Evolutionary conservation across 2,888 invertebrate species (phyloP).

Genomic region (Barypeithes pellucidus): DNA sequence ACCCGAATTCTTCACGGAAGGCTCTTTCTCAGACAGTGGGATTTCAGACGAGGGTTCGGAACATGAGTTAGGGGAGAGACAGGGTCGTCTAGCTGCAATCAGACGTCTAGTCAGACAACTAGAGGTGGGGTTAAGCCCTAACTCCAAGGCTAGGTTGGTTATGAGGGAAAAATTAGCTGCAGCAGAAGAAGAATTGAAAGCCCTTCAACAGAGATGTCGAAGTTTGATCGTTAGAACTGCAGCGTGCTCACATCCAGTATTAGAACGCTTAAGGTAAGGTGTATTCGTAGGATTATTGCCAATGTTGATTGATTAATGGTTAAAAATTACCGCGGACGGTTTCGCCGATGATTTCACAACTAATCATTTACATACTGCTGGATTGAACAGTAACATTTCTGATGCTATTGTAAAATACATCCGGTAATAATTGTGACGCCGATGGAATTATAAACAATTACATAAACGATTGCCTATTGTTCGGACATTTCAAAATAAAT

Average conservation of each 20-base stretch:
- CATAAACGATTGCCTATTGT: constrained; percentile 35
- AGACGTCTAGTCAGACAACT: constrained; percentile 79
- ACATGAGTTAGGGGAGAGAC: constrained; percentile 79
- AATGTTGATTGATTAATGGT: not conserved
- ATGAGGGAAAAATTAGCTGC: constrained; percentile 82
- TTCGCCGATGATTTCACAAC: not conserved
- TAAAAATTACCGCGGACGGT: too few relatives aligned
- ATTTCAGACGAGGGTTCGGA: constrained; percentile 84
- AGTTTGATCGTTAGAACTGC: constrained; percentile 76
- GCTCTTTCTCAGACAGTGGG: constrained; percentile 85
- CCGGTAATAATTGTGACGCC: constrained; percentile 30
- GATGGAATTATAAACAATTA: constrained; percentile 29
- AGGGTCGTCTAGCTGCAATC: constrained; percentile 79
- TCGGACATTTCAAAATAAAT: constrained; percentile 27
- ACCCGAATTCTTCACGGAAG: constrained; percentile 71
- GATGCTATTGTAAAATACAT: constrained; percentile 30
- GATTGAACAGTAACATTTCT: not conserved
- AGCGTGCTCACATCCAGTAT: constrained; percentile 63
- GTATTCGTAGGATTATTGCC: not conserved
- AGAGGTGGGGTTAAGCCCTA: constrained; percentile 79
- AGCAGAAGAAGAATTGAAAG: constrained; percentile 81
- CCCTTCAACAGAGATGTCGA: constrained; percentile 81
- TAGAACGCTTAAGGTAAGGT: constrained; percentile 59
- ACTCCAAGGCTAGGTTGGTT: constrained; percentile 77
- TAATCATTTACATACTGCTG: not conserved